Evolutionary conservation across 2,113 vertebrate species (phyloP), one percentile per base, ranked within the genome.

Genomic region (Gambusia affinis): DNA sequence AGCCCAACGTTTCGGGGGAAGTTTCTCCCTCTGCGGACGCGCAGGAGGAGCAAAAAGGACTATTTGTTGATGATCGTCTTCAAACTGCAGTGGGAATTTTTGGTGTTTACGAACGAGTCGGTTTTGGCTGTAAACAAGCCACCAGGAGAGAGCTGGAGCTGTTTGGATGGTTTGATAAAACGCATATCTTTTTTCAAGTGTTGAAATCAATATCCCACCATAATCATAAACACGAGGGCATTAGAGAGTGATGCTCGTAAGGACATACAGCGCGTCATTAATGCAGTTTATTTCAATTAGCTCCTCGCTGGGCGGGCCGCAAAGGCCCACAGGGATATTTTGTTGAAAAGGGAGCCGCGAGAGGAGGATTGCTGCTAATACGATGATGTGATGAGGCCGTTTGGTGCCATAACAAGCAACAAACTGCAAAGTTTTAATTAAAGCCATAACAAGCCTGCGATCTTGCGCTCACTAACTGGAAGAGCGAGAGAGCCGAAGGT

Each of bases 351-450:
- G 61, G 73, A 83, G 79, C 33, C 27, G 67, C 73, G 68, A 57
- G 51, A 19, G 67, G 80, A 84, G 64, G 63, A 73, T 78, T 73
- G 76, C 75, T 64, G 82, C 87, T 91, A 84, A 87, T 87, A 24
- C 76, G 80, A 87, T 85, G 84, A 90, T 86, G 74, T 70, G 82
- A 89, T 85, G 70, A 70, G 80, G 81, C 81, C 65, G 65, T 82
- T 80, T 73, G 70, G 83, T 79, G 73, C 77, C 75, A 79, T 91
- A 92, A 92, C 75, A 72, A 89, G 90, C 82, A 79, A 69, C 75
- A 87, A 85, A 84, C 83, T 81, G 72, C 77, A 89, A 93, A 88
- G 80, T 91, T 94, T 92, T 87, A 90, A 90, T 90, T 88, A 81
- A 80, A 71, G 72, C 63, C 61, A 87, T 85, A 84, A 87, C 75